A percentile compares a stretch with the other conserved stretches of the same genome.
phyloP scores from a whole-genome alignment of 2,888 invertebrate species.

The Antitype chi region DNA sequence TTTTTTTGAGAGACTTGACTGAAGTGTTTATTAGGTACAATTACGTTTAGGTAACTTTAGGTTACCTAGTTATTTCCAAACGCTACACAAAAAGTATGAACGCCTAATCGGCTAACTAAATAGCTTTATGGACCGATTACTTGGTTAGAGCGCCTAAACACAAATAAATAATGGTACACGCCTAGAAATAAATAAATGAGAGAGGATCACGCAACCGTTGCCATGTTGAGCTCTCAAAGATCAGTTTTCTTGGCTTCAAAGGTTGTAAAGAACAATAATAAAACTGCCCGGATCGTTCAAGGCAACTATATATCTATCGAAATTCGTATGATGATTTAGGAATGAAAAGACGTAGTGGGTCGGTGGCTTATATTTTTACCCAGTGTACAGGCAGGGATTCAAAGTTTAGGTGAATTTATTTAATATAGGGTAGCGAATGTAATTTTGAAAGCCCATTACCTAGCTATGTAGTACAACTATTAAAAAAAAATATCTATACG shows the following conservation, averaged over 20 bases:
- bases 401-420: not conserved
- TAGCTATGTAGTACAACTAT: not conserved
- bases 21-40: not conserved
- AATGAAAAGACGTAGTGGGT: not conserved
- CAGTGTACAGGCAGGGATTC: not conserved
- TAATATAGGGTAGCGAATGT: not conserved
- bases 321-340: constrained; percentile 9
- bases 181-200: constrained; percentile 42
- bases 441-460: not conserved
- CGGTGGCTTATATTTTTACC: not conserved
- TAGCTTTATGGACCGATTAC: constrained; percentile 19
- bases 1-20: not conserved
- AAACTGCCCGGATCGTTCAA: not conserved
- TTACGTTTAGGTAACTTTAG: not conserved
- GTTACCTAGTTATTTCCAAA: not conserved
- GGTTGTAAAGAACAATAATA: constrained; percentile 19
- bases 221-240: constrained; percentile 9
- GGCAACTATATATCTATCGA: constrained; percentile 8
- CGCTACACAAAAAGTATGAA: not conserved
- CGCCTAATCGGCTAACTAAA: constrained; percentile 22
- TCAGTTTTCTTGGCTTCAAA: constrained; percentile 29
- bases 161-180: constrained; percentile 19
- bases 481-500: too few relatives aligned
- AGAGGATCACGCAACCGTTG: constrained; percentile 18
- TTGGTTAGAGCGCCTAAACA: constrained; percentile 4